Base-by-base conservation (phyloP, 30 jellyfish, hydroid and myxozoan species). In the Turritopsis rubra region DNA sequence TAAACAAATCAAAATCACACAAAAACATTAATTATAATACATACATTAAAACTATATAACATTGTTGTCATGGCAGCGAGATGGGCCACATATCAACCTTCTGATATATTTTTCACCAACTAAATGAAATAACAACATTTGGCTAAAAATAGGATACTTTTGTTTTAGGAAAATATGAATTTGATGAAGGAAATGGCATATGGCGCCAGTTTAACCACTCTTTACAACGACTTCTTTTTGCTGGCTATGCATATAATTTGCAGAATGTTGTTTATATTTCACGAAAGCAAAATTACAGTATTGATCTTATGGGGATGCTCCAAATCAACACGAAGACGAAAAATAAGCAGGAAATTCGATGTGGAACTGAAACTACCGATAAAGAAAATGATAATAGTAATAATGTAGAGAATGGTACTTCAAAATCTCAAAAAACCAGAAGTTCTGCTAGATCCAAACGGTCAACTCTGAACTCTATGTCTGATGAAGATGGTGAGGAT, bases 311-410 rank as follows among this genome's bases (percentile, higher is more conserved):
- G 18, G 75, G 83, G 83, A 30, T 82, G 88, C 89, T 74, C 29
- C 97, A 91, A 81, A 86, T 84, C 0, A 87, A 91, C 68, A 86
- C 75, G 29, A 75, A 79, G 16, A 91, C 96, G 1, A 91, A 82
- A 65, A 30, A 52, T 18, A 29, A 65, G 25, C 71, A 29, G 30
- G 31, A 26, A 24, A 17, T 82, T 21, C 29, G 31, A 65, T 25
- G 16, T 19, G 31, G 23, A 18, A 25, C 25, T 0, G 19, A 23
- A 68, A 22, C 28, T 19, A 27, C 30, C 19, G 77, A 68, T 68
- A 68, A 68, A 68, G 30, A 68, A n/a, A 27, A 68, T 68, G 31
- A n/a, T 17, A 68, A 19, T 68, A 68, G 30, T 1, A 68, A 9
- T 68, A 68, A 68, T 7, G 30, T n/a, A 9, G 30, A 0, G 0